Base-by-base conservation (phyloP, 1,140 invertebrate species). In the Drosophila fuyamai region DNA sequence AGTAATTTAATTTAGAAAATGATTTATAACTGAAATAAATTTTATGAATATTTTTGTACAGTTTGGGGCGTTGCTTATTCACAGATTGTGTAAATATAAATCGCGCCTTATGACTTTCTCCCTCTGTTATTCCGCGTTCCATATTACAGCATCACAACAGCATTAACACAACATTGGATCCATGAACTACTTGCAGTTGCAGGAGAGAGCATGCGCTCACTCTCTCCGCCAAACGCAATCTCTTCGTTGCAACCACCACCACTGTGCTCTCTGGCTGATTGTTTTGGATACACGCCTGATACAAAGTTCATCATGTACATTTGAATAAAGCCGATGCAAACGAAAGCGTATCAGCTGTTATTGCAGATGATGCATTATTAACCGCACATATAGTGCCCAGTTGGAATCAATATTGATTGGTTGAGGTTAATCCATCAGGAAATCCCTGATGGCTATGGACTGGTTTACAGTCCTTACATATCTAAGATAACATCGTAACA, bases 131-230 rank as follows among this genome's bases (percentile, higher is more conserved):
- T 62, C 27, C 56, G 23, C 1, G 40, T 38, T 29, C 12, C 47
- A 12, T 5, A 18, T 23, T 14, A 36, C 46, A 65, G 23, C 23
- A 23, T 23, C 23, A 23, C 23, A 23, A 23, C 47, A 68, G 40
- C 43, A 67, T 35, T 48, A 66, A 44, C 48, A 16, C 12, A 48
- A 48, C 5, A 27, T n/a, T 13, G 13, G 23, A 48, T n/a, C 6
- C 46, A 32, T 44, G 46, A 41, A 63, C 58, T 62, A 56, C 38
- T 40, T 72, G 66, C 78, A 67, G 32, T 44, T 35, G 46, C 44
- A 41, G 0, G 61, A 46, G 32, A 78, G 65, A 60, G 73, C 51
- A 57, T 56, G 18, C 5, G 58, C 56, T 65, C 58, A 46, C 75
- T 59, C 61, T 79, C 50, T 48, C 47, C 3, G 13, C 36, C 13